A percentile compares a stretch with the other conserved stretches of the same genome.
Conservation (phyloP, 2,113 vertebrate species). For the Trogon melanurus region DNA sequence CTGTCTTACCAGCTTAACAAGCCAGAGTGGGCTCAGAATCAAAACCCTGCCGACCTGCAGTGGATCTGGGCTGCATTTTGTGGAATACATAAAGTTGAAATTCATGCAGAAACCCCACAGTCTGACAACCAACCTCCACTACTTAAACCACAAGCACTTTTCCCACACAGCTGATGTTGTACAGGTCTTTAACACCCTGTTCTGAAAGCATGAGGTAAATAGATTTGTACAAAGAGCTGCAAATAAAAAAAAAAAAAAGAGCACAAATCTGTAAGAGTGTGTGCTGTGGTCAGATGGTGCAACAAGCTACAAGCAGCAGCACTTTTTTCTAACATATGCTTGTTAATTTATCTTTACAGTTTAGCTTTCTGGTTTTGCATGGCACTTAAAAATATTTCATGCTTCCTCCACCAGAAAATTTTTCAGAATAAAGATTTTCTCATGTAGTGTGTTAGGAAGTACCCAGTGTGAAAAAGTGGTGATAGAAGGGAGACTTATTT, state of each 20-base stretch:
- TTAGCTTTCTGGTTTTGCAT: not conserved
- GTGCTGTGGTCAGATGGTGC: not conserved
- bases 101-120: not conserved
- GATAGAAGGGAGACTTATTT: not conserved
- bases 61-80: not conserved
- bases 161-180: not conserved
- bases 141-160: not conserved
- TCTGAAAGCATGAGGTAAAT: not conserved
- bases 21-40: not conserved
- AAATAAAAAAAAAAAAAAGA: not conserved
- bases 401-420: not conserved
- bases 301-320: not conserved
- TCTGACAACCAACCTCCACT: not conserved
- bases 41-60: not conserved
- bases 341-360: not conserved
- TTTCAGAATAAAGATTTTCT: not conserved
- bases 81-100: not conserved
- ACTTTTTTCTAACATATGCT: not conserved
- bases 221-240: not conserved
- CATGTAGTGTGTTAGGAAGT: not conserved
- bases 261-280: no score
- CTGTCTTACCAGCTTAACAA: not conserved
- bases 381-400: not conserved
- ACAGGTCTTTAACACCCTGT: not conserved
- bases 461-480: not conserved